Base-by-base conservation (phyloP, 2,113 vertebrate genomes). In the Zosterops lateralis region DNA sequence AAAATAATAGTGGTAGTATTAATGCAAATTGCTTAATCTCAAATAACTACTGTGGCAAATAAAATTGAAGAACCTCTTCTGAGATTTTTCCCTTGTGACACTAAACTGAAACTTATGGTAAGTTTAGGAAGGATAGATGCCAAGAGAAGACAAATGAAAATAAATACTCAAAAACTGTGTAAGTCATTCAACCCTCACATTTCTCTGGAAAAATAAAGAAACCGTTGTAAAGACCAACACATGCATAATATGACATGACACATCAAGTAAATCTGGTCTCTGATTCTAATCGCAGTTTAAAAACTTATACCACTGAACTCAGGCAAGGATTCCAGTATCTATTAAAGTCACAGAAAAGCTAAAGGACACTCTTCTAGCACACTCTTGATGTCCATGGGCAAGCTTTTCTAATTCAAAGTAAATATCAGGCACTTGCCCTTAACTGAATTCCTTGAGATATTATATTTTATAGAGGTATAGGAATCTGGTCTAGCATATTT, bases 31-130 rank as follows among this genome's bases (percentile, higher is more conserved):
- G 45, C 15, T 88, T 62, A 50, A 86, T 72, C 36, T 89, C 45
- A 90, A 91, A 74, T 78, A 87, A 91, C 48, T 73, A 83, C 31
- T 51, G 34, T 93, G 93, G 54, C 20, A 93, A 91, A 73, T 61
- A 90, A 88, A 89, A 90, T 3, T 62, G 26, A 87, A 85, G 36
- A 93, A 40, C 29, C 34, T 64, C 10, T 75, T 89, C 58, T 57
- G 31, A 72, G 54, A 75, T 72, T 61, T 61, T 78, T 83, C 26
- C 24, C 17, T 77, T 34, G 31, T 40, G 42, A 87, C 29, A 87
- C 54, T 73, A 74, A 92, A 65, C 10, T 56, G 51, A 90, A 78
- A 73, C 14, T 62, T 79, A 13, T 1, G 0, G 28, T 45, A 87
- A 76, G 6, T 66, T 94, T 74, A 85, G 10, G 47, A 82, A 83